These are phyloP conservation scores for Tryphoninae sp. DNA, from an alignment of 2,888 invertebrate genomes.

Conservation along the genomic window DNA sequence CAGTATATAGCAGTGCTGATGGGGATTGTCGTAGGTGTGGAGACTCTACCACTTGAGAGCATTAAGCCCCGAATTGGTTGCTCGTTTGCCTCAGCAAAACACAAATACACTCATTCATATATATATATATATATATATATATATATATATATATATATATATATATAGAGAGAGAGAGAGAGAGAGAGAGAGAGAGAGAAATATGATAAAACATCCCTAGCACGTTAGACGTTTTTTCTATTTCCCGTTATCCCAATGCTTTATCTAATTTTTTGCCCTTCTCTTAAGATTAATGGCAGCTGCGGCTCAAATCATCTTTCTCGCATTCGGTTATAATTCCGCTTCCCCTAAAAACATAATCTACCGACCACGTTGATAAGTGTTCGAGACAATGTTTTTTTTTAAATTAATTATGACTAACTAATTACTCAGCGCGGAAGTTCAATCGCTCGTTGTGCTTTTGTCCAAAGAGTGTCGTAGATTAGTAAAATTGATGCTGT, in stretches of 20 bases:
- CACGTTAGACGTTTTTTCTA: neutral
- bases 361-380: no score
- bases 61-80: slow-evolving; percentile 60
- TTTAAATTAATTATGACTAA: neutral
- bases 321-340: neutral
- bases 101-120: slow-evolving; percentile 11
- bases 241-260: slow-evolving; percentile 40
- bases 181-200: no score
- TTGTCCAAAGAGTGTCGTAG: neutral
- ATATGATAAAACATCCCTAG: slow-evolving; percentile 12
- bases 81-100: slow-evolving; percentile 51
- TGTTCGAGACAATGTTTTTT: no score
- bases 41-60: slow-evolving; percentile 46
- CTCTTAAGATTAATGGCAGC: slow-evolving; percentile 29
- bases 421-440: neutral
- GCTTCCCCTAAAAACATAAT: no score
- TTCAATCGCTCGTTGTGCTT: neutral
- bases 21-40: slow-evolving; percentile 40
- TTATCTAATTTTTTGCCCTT: slow-evolving; percentile 9
- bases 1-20: slow-evolving; percentile 50
- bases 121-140: neutral
- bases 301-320: slow-evolving; percentile 7
- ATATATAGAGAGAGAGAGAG: no score
- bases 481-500: neutral
- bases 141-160: no score